Conservation (phyloP, 1,140 invertebrate species). For the Galendromus occidentalis region DNA sequence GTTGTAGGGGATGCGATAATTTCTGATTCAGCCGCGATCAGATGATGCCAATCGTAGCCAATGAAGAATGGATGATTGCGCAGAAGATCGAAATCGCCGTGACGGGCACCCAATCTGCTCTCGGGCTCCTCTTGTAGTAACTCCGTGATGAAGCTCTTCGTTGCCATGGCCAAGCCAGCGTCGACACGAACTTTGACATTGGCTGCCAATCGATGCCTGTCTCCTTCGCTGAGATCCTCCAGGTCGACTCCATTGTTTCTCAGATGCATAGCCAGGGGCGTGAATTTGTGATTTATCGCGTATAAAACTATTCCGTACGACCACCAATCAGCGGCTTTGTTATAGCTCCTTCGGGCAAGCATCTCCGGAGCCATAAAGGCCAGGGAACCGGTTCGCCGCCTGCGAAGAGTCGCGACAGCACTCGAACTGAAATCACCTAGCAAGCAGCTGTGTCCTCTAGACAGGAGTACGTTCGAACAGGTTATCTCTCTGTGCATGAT, state of each 20-base stretch:
- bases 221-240: background rate
- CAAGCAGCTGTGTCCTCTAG: background rate
- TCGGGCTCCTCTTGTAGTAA: background rate
- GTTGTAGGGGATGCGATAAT: too few relatives aligned
- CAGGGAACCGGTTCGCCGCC: background rate
- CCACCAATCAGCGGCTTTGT: background rate
- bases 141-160: background rate
- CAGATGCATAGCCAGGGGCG: background rate
- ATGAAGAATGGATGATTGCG: background rate
- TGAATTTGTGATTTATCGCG: background rate
- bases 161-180: background rate
- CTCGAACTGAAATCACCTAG: background rate
- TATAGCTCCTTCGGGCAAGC: background rate
- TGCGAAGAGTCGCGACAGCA: background rate
- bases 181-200: background rate
- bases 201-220: too few relatives aligned
- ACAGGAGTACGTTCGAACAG: background rate
- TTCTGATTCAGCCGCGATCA: too few relatives aligned
- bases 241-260: background rate
- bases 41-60: background rate
- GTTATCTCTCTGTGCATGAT: background rate
- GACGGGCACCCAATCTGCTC: background rate
- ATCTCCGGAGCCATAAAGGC: constrained; percentile 4
- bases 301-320: background rate
- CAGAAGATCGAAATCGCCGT: background rate